Base-by-base conservation (phyloP, 1,140 invertebrate genomes). In the Apis mellifera region DNA sequence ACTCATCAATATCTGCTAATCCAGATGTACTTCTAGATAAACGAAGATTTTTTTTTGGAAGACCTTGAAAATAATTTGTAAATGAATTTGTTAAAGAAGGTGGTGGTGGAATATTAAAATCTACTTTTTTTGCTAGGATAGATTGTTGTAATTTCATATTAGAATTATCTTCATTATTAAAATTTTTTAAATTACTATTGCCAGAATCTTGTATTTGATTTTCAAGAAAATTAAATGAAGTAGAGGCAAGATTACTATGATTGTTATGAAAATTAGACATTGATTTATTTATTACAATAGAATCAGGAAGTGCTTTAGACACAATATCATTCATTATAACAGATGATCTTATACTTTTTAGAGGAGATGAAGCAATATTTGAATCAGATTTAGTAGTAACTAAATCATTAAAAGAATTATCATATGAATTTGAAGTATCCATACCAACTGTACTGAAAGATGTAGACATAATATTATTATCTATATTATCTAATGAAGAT, bases 1-100 rank as follows among this genome's bases (percentile, higher is more conserved):
- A 86, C 42, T 92, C 92, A 8, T 92, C 92, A 9, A 92, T 73
- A 68, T 93, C 90, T 12, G 86, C 19, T 50, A 93, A 89, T 57
- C 91, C 91, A 0, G 90, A 87, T 48, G 91, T 90, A 74, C 90
- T 94, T 83, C 86, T 89, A 0, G 93, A 92, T 23, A 93, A 54
- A 12, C 87, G 85, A 65, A 89, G 89, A 86, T 92, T 94, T 74
- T 93, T 94, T 69, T 90, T 94, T 15, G 93, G 93, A 66, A 94
- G 90, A 89, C 89, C 92, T 64, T 93, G 90, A 42, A 94, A 89
- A 57, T 93, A 94, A 90, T 90, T 94, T 9, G 92, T 87, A 11
- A 93, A 85, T 15, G 92, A 90, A 69, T 83, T 90, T n/a, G 92
- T 93, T 32, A 91, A 86, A 15, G 91, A 90, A 11, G 92, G 90